Evolutionary conservation across 1,140 invertebrate genomes (phyloP).

Genomic region (Hyles euphorbiae): DNA sequence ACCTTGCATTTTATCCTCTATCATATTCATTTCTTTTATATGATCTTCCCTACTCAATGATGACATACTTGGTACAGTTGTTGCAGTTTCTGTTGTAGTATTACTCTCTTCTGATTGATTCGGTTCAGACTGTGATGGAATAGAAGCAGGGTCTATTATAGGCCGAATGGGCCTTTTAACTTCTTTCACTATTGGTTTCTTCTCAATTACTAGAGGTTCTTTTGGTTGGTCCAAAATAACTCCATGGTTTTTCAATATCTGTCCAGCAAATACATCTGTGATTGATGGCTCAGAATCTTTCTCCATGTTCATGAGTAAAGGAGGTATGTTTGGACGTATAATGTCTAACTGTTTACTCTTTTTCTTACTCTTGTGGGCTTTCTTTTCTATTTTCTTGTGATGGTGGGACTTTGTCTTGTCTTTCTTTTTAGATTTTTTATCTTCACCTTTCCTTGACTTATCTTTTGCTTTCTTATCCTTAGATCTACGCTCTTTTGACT

Average conservation of each 20-base stretch:
- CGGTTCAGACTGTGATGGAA: constrained; percentile 40
- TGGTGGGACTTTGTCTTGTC: constrained; percentile 33
- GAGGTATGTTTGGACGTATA: constrained; percentile 68
- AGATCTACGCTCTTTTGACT: constrained; percentile 50
- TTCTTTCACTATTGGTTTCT: constrained; percentile 47
- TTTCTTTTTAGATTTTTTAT: constrained; percentile 67
- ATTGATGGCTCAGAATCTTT: constrained; percentile 76
- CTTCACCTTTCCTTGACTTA: constrained; percentile 54
- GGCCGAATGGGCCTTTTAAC: constrained; percentile 57
- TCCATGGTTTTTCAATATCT: constrained; percentile 73
- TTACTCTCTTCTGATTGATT: constrained; percentile 10
- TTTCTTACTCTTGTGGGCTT: constrained; percentile 55
- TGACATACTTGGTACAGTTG: constrained; percentile 23
- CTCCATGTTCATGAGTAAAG: constrained; percentile 71
- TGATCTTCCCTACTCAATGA: constrained; percentile 38
- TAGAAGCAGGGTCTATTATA: constrained; percentile 69
- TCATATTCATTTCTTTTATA: constrained; percentile 70
- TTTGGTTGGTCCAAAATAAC: constrained; percentile 47
- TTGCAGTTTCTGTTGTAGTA: not conserved
- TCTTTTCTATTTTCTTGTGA: constrained; percentile 56
- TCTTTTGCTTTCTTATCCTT: constrained; percentile 67
- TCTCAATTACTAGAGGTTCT: constrained; percentile 48
- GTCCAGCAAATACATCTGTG: constrained; percentile 78
- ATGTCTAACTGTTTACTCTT: constrained; percentile 63
- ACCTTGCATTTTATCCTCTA: constrained; percentile 75